Evolutionary conservation across 2,797 vertebrate species (phyloP).

Genomic region (Potorous gilbertii): DNA sequence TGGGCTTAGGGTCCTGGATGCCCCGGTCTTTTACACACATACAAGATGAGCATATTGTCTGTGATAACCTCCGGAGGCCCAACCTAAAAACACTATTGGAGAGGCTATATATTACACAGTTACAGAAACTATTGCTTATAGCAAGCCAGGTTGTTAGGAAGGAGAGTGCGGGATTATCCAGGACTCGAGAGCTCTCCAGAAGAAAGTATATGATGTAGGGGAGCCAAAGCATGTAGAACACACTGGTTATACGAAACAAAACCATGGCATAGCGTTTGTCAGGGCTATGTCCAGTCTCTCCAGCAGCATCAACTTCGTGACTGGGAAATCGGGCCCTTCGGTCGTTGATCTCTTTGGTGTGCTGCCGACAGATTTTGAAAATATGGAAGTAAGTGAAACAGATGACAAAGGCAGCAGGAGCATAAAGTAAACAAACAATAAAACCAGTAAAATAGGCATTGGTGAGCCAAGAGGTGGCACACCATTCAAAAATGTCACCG

Average conservation of each 20-base stretch:
- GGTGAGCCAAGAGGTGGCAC: conserved; percentile 97
- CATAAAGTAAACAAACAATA: conserved; percentile 97
- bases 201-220: conserved; percentile 99
- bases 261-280: conserved; percentile 98
- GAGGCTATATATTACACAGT: conserved; percentile 99
- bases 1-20: conserved; percentile 93
- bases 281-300: conserved; percentile 92
- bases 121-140: conserved; percentile 99
- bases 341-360: conserved; percentile 98
- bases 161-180: conserved; percentile 94
- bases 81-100: conserved; percentile 99
- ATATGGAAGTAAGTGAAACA: conserved; percentile 99
- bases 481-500: conserved; percentile 99
- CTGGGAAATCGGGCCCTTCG: conserved; percentile 96
- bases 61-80: conserved; percentile 95
- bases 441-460: conserved; percentile 98
- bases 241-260: conserved; percentile 98
- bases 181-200: conserved; percentile 95
- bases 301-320: conserved; percentile 92
- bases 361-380: conserved; percentile 98
- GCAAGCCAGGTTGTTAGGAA: conserved; percentile 99
- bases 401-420: conserved; percentile 96
- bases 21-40: conserved; percentile 91
- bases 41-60: conserved; percentile 93
- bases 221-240: conserved; percentile 98